phyloP scores from a whole-genome alignment of 2,113 vertebrate genomes.

The Hemicordylus capensis region DNA sequence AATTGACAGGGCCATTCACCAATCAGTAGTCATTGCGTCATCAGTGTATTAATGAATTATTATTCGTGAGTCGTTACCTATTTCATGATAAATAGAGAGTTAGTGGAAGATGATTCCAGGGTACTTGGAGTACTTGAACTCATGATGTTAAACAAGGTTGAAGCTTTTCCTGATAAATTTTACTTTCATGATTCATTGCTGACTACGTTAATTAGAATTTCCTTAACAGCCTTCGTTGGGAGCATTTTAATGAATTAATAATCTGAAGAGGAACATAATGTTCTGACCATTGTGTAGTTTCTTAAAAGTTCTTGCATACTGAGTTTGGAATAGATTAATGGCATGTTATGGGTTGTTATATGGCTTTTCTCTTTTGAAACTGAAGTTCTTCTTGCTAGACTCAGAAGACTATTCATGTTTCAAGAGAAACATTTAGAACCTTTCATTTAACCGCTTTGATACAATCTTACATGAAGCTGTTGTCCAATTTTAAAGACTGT shows the following conservation, averaged over 20 bases:
- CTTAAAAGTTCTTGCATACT: slow-evolving; percentile 15
- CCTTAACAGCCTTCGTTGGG: slow-evolving; percentile 11
- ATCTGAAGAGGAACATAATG: slow-evolving; percentile 32
- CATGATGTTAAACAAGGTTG: slow-evolving; percentile 1
- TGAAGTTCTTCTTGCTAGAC: slow-evolving; percentile 1
- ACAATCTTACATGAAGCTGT: neutral
- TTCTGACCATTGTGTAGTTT: neutral
- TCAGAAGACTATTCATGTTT: slow-evolving; percentile 24
- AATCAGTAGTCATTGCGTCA: too few relatives aligned
- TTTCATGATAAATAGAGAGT: neutral
- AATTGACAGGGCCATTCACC: too few relatives aligned
- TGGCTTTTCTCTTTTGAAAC: slow-evolving; percentile 20
- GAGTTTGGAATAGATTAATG: slow-evolving; percentile 13
- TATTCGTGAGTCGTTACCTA: neutral
- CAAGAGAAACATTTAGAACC: slow-evolving; percentile 14
- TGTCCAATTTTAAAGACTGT: neutral
- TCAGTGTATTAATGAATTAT: neutral
- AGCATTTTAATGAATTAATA: slow-evolving; percentile 25
- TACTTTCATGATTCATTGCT: slow-evolving; percentile 32
- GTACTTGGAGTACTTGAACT: neutral
- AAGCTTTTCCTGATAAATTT: slow-evolving; percentile 21
- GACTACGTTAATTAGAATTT: slow-evolving; percentile 34
- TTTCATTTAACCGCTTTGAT: slow-evolving; percentile 11
- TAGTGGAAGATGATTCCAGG: neutral
- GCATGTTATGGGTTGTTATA: neutral